Evolutionary conservation across 2,888 invertebrate genomes (phyloP).

Genomic region (Drosophila dives): DNA sequence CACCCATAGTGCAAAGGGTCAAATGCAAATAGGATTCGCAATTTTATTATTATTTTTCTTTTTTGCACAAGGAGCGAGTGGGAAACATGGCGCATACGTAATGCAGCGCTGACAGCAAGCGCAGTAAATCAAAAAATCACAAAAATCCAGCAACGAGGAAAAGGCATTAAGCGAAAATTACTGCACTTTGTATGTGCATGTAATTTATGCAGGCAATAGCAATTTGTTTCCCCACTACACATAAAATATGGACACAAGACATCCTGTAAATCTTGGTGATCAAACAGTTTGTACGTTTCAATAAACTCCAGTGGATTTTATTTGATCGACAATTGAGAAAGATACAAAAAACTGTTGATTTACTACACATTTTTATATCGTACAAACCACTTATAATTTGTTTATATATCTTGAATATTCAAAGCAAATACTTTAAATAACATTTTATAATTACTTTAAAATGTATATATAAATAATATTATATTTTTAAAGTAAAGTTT

Average conservation of each 20-base stretch:
- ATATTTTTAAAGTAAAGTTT: too few relatives aligned
- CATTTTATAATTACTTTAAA: not conserved
- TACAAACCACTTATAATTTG: not conserved
- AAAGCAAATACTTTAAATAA: not conserved
- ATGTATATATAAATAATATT: too few relatives aligned
- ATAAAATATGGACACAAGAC: slow-evolving; percentile 29
- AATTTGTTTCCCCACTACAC: slow-evolving; percentile 40
- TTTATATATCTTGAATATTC: too few relatives aligned
- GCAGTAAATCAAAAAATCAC: slow-evolving; percentile 65
- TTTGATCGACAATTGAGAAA: not conserved
- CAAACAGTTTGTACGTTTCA: slow-evolving; percentile 27
- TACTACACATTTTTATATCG: not conserved
- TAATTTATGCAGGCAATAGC: slow-evolving; percentile 63
- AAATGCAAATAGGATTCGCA: slow-evolving; percentile 66
- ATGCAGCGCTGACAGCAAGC: slow-evolving; percentile 62
- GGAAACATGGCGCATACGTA: slow-evolving; percentile 60
- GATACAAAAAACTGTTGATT: not conserved
- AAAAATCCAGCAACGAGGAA: slow-evolving; percentile 16
- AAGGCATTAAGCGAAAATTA: slow-evolving; percentile 30
- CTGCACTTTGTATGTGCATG: slow-evolving; percentile 23
- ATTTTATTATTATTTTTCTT: not conserved
- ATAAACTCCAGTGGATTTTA: slow-evolving; percentile 10
- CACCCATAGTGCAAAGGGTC: slow-evolving; percentile 23
- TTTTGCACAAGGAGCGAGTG: slow-evolving; percentile 38
- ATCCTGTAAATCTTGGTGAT: slow-evolving; percentile 23